Evolutionary conservation across 2,113 vertebrate species (phyloP).

Genomic region (Perca fluviatilis): DNA sequence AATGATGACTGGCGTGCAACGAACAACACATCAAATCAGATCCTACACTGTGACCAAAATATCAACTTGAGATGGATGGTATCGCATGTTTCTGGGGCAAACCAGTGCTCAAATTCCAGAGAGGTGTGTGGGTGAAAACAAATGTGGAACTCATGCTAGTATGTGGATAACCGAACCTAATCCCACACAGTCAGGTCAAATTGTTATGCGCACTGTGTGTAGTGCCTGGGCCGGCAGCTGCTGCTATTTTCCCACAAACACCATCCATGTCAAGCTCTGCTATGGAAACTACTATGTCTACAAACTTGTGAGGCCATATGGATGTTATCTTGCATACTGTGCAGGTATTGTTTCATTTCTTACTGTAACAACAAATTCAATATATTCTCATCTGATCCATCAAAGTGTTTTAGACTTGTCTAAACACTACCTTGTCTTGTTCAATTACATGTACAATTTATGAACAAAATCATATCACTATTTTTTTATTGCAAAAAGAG

Average conservation of each 20-base stretch:
- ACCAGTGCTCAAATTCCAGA: constrained; percentile 64
- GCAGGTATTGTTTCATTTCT: constrained; percentile 49
- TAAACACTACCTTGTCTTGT: background rate
- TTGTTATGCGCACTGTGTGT: constrained; percentile 50
- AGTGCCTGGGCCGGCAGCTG: fast-evolving
- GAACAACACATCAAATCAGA: background rate
- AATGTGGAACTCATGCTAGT: constrained; percentile 61
- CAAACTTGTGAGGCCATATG: constrained; percentile 20
- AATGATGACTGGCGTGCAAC: constrained; percentile 68
- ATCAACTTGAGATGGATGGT: constrained; percentile 67
- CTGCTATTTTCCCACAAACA: fast-evolving
- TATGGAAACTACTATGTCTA: constrained; percentile 66
- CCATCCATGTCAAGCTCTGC: constrained; percentile 72
- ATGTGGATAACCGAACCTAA: constrained; percentile 54
- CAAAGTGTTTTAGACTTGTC: background rate
- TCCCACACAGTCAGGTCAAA: constrained; percentile 48
- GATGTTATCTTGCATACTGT: constrained; percentile 40
- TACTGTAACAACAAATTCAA: background rate
- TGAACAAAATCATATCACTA: background rate
- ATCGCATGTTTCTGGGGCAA: constrained; percentile 54
- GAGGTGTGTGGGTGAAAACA: constrained; percentile 13
- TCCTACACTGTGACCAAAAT: background rate
- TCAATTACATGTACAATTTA: background rate
- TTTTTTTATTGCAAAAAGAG: constrained; percentile 3
- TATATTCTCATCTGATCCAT: background rate